Evolutionary conservation across 2,888 invertebrate species (phyloP).

Genomic region (Volucella inflata): DNA sequence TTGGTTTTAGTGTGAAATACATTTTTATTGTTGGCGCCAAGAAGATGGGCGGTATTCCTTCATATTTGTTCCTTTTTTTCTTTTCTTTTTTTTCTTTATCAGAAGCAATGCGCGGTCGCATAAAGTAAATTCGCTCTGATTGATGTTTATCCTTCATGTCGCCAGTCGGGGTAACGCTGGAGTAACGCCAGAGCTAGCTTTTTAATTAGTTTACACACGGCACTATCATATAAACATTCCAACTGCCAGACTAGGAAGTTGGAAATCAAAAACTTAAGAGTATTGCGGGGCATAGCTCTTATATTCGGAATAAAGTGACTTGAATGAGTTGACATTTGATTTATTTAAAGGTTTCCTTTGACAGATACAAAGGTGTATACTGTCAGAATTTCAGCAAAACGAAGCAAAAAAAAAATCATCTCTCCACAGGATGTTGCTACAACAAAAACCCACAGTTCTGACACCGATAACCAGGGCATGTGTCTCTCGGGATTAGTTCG

Average conservation of each 20-base stretch:
- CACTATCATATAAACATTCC: conserved; percentile 56
- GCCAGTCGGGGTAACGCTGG: conserved; percentile 61
- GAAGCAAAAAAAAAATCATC: conserved; percentile 19
- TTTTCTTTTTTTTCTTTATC: conserved; percentile 36
- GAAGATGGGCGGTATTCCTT: conserved; percentile 49
- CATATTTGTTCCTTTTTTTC: too few species aligned
- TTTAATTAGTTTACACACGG: conserved; percentile 58
- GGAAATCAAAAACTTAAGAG: conserved; percentile 3
- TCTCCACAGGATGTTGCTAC: conserved; percentile 56
- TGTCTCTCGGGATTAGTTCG: conserved; percentile 55
- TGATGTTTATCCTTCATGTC: conserved; percentile 75
- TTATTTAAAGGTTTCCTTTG: conserved; percentile 53
- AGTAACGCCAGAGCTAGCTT: conserved; percentile 36
- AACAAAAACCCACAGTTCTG: conserved; percentile 27
- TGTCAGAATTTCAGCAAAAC: conserved; percentile 24
- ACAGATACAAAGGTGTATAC: conserved; percentile 30
- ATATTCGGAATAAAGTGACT: conserved; percentile 35
- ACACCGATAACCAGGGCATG: conserved; percentile 60
- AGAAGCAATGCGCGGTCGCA: conserved; percentile 61
- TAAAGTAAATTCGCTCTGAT: conserved; percentile 72
- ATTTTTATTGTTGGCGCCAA: conserved; percentile 72
- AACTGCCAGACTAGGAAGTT: conserved; percentile 58
- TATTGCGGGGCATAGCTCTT: neutral
- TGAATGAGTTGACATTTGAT: conserved; percentile 57
- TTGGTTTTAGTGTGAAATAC: conserved; percentile 50